phyloP scores from a whole-genome alignment of 2,113 vertebrate species.

The Noctilio leporinus region DNA sequence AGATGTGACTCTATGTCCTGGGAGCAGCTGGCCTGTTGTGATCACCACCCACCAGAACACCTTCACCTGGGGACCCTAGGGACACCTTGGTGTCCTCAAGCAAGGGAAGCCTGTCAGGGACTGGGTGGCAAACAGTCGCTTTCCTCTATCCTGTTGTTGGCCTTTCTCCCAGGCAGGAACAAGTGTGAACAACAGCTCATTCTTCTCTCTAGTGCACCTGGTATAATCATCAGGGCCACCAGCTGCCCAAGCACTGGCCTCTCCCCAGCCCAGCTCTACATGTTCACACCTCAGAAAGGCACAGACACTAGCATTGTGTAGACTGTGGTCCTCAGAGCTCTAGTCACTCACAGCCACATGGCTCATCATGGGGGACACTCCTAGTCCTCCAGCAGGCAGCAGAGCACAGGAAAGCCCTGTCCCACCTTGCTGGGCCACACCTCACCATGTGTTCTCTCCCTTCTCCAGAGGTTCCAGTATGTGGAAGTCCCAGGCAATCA shows the following conservation, averaged over 20 bases:
- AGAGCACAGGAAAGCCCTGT: accelerated
- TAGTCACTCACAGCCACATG: accelerated
- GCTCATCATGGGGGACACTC: accelerated
- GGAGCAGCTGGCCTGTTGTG: not conserved
- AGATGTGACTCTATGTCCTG: not conserved
- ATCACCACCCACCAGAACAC: accelerated
- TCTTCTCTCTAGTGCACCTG: accelerated
- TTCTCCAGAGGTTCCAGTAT: slow-evolving; percentile 63
- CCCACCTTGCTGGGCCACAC: accelerated
- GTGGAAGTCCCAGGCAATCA: slow-evolving; percentile 72
- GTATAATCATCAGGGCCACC: accelerated
- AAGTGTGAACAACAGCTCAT: accelerated
- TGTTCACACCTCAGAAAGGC: not conserved
- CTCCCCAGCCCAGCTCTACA: accelerated
- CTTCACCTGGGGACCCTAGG: not conserved
- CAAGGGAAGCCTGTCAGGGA: too few relatives aligned
- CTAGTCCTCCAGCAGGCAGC: accelerated
- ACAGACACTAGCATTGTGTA: not conserved
- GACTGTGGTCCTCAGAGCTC: accelerated
- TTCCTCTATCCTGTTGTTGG: not conserved
- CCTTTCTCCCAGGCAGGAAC: accelerated
- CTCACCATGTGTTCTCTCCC: not conserved
- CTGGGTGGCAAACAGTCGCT: accelerated
- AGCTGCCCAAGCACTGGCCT: accelerated
- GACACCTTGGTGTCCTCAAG: accelerated